Evolutionary conservation across 1,140 invertebrate genomes (phyloP).

Genomic region (Bombus confusus): DNA sequence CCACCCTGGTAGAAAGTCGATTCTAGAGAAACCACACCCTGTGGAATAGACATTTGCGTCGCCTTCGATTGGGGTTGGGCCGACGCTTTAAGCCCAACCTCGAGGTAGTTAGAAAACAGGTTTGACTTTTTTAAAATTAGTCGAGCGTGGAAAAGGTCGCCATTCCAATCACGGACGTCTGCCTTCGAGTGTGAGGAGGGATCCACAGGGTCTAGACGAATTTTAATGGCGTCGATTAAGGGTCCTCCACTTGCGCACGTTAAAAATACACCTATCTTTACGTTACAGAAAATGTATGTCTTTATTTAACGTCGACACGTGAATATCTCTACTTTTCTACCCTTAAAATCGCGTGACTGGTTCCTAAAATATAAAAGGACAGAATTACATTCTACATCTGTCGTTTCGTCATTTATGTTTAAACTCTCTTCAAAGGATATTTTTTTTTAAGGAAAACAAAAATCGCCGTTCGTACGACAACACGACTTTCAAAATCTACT

Average conservation of each 20-base stretch:
- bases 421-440: too few relatives aligned
- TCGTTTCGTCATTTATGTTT: too few relatives aligned
- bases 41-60: background rate
- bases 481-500: too few relatives aligned
- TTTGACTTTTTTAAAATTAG: slow-evolving; percentile 43
- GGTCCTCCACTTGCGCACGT: background rate
- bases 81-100: background rate
- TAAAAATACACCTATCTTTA: background rate
- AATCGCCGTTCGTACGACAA: too few relatives aligned
- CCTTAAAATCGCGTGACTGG: background rate
- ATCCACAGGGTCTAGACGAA: background rate
- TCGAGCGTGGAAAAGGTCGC: slow-evolving; percentile 41
- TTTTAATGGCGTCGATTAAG: slow-evolving; percentile 48
- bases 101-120: slow-evolving; percentile 13
- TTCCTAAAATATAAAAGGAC: too few relatives aligned
- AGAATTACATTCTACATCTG: too few relatives aligned
- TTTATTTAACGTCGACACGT: background rate
- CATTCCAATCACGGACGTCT: background rate
- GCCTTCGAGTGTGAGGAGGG: too few relatives aligned
- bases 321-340: background rate
- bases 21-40: slow-evolving; percentile 36
- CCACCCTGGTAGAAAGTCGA: background rate
- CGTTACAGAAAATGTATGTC: background rate
- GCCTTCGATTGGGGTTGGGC: slow-evolving; percentile 7
- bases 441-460: too few relatives aligned